A percentile compares a stretch with the other conserved stretches of the same genome.
Evolutionary conservation across 2,113 vertebrate species (phyloP).

Genomic region (Oryzias celebensis): DNA sequence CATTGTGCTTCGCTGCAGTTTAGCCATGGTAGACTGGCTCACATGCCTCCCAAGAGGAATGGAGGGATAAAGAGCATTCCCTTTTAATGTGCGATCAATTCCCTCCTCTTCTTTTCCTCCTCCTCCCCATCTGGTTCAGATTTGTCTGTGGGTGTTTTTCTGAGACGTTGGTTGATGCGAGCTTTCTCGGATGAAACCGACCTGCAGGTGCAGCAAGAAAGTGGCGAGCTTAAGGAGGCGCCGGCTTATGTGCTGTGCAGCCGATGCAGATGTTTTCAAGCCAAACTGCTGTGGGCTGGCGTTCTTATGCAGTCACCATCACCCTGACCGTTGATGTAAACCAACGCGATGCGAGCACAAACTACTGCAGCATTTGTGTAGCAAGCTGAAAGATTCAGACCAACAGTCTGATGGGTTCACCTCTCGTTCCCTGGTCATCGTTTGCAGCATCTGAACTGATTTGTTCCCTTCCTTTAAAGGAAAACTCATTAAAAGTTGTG

Average conservation of each 20-base stretch:
- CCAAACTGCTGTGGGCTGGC: background rate
- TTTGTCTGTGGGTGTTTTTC: conserved; percentile 29
- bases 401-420: background rate
- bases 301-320: background rate
- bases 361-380: conserved; percentile 19
- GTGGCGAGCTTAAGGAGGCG: background rate
- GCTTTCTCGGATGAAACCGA: background rate
- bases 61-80: conserved; percentile 10
- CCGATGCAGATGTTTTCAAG: background rate
- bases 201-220: background rate
- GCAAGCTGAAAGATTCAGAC: conserved; percentile 34
- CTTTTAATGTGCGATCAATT: conserved; percentile 29
- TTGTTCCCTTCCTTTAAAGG: no score
- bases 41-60: conserved; percentile 51
- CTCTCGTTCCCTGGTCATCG: background rate
- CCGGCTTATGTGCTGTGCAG: background rate
- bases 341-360: conserved; percentile 31
- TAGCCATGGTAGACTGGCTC: conserved; percentile 70
- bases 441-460: no score
- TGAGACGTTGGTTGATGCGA: background rate
- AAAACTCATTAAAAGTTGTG: no score
- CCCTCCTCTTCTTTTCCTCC: conserved; percentile 6
- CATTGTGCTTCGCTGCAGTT: conserved; percentile 72
- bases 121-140: conserved; percentile 13
- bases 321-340: conserved; percentile 17